Evolutionary conservation across 2,888 invertebrate species (phyloP), one percentile per base, ranked within the genome.

Genomic region (Antheraea assamensis): DNA sequence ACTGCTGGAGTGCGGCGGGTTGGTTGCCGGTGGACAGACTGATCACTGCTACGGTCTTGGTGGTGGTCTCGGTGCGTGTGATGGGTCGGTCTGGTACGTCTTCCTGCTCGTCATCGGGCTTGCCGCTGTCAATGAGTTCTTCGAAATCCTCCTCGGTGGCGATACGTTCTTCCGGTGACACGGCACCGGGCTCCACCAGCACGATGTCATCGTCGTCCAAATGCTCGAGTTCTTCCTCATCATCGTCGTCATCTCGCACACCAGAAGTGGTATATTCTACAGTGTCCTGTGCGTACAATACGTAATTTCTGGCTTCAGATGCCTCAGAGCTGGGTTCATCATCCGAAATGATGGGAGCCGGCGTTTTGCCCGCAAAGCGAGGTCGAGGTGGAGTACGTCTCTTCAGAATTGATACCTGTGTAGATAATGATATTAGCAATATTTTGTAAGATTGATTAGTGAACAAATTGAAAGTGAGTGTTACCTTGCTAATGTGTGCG

Each of bases 111-210:
- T 96, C 96, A 76, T 95, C 95, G 0, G 95, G 92, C 75, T 95
- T 95, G 0, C 95, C 96, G 78, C 96, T 95, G 78, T 96, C 96
- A 61, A 96, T 96, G 30, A 96, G 86, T 77, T 96, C 96, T 81
- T 96, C 96, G 80, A 96, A 96, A 83, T 96, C 96, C 86, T 96
- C 96, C 78, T 96, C 95, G 0, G 96, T 96, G 0, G 96, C 95
- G 75, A 96, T 95, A 0, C 95, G 95, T 80, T 96, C 96, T 79
- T 96, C 96, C 0, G 96, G 96, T 1, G 96, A 95, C 79, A 95
- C 96, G 0, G 93, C 92, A 27, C 91, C 93, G 0, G 95, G 95
- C 83, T 96, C 96, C 0, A 96, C 95, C 8, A 96, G 95, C 0
- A 96, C 95, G 49, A 96, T 95, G 78, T 96, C 96, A 13, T 96